These are phyloP conservation scores for Tholera decimalis DNA, from an alignment of 2,888 invertebrate species.

Conservation along the genomic window DNA sequence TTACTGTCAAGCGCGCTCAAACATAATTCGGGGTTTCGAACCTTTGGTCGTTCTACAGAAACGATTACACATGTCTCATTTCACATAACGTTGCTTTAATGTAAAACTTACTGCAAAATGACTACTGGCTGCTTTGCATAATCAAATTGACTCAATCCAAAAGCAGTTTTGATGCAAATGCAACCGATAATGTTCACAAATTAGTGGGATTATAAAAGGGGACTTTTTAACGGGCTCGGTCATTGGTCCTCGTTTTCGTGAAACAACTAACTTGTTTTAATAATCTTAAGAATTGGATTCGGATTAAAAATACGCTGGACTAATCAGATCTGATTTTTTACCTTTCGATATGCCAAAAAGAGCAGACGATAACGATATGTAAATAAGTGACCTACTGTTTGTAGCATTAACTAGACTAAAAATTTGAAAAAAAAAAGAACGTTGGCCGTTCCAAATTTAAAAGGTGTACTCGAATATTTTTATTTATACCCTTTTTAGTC, in stretches of 20 bases:
- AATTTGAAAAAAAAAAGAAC: neutral
- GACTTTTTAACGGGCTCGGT: slow-evolving; percentile 25
- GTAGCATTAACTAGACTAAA: neutral
- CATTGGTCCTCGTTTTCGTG: slow-evolving; percentile 18
- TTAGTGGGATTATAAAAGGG: slow-evolving; percentile 44
- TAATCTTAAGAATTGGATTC: slow-evolving; percentile 12
- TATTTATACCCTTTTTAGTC: no score
- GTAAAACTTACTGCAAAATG: slow-evolving; percentile 81
- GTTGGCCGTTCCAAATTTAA: no score
- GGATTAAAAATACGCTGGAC: slow-evolving; percentile 1
- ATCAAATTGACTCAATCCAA: slow-evolving; percentile 76
- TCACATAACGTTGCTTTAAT: slow-evolving; percentile 72
- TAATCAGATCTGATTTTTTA: neutral
- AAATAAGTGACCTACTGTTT: slow-evolving; percentile 20
- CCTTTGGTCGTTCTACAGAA: slow-evolving; percentile 34
- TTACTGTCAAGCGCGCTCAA: slow-evolving; percentile 19
- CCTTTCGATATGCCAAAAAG: no score
- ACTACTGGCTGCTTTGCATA: slow-evolving; percentile 83
- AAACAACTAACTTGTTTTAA: slow-evolving; percentile 4
- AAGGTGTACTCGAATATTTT: no score
- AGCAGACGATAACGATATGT: neutral
- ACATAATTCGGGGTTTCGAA: slow-evolving; percentile 19
- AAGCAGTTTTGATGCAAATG: slow-evolving; percentile 85
- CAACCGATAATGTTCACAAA: slow-evolving; percentile 64
- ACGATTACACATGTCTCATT: slow-evolving; percentile 72